phyloP scores from a whole-genome alignment of 2,113 vertebrate genomes.

The Carassius auratus region DNA sequence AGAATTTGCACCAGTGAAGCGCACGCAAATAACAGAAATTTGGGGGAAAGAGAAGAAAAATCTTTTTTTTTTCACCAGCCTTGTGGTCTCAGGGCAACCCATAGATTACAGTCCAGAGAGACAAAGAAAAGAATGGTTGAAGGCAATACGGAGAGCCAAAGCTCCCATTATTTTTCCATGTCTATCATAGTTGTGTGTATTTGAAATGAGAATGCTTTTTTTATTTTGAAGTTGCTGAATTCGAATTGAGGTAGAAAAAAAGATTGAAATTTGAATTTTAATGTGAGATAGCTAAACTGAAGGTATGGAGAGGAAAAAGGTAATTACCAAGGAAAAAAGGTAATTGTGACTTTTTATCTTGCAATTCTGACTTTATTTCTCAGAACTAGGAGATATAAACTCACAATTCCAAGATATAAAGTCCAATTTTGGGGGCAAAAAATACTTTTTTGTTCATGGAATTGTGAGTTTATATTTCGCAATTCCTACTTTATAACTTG shows the following conservation, averaged over 20 bases:
- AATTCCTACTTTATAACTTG: too few species aligned
- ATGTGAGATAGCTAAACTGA: not conserved
- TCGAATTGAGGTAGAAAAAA: not conserved
- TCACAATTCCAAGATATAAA: too few species aligned
- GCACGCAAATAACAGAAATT: not conserved
- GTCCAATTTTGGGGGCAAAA: too few species aligned
- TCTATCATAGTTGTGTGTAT: not conserved
- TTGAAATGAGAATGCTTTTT: not conserved
- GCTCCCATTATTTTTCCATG: not conserved
- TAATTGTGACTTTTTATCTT: too few species aligned
- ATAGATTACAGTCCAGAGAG: not conserved
- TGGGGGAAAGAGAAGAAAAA: too few species aligned
- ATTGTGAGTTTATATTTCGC: too few species aligned
- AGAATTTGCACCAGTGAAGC: not conserved
- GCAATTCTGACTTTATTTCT: too few species aligned
- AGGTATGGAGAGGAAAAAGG: too few species aligned
- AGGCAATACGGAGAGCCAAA: not conserved
- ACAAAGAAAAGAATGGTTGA: not conserved
- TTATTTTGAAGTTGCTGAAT: not conserved
- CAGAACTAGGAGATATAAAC: too few species aligned
- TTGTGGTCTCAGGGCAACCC: not conserved
- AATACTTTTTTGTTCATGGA: too few species aligned
- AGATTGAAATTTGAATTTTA: not conserved
- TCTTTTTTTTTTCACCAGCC: not conserved
- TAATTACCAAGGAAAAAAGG: too few species aligned